A percentile compares a stretch with the other conserved stretches of the same genome.
phyloP scores from a whole-genome alignment of 2,888 invertebrate species.

The Isoperla grammatica region DNA sequence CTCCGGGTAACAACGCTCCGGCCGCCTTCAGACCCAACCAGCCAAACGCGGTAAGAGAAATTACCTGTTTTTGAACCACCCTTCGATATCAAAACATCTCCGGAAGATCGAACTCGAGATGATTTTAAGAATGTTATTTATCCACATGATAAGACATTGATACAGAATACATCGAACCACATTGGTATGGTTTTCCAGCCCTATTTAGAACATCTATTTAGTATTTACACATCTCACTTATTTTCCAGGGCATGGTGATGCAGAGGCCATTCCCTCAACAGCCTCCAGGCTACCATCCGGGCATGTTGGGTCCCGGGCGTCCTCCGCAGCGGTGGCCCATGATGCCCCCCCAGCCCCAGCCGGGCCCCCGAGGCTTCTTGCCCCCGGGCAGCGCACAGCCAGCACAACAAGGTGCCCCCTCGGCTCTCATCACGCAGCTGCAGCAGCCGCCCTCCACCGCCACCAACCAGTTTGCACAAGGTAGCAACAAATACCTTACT shows the following conservation, averaged over 20 bases:
- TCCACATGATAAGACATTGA: too few relatives aligned
- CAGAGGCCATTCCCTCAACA: conserved; percentile 14
- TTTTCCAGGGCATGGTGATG: conserved; percentile 14
- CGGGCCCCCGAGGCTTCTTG: not conserved
- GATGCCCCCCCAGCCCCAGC: conserved; percentile 32
- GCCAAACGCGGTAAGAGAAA: too few relatives aligned
- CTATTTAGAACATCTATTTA: too few relatives aligned
- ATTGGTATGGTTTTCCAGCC: too few relatives aligned
- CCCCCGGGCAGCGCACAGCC: conserved; percentile 21
- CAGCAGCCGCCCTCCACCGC: conserved; percentile 49
- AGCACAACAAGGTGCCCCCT: conserved; percentile 31
- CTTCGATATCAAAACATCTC: too few relatives aligned
- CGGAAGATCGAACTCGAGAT: too few relatives aligned
- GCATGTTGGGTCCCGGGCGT: not conserved
- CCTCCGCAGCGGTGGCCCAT: conserved; percentile 54
- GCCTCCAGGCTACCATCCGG: conserved; percentile 19
- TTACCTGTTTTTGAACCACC: too few relatives aligned
- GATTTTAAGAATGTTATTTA: too few relatives aligned
- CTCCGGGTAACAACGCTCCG: not conserved
- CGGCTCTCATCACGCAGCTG: conserved; percentile 52
- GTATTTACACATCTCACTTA: too few relatives aligned
- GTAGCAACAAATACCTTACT: not conserved
- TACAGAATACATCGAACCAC: too few relatives aligned
- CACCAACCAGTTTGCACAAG: not conserved
- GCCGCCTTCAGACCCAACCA: not conserved